A percentile compares a stretch with the other conserved stretches of the same genome.
Evolutionary conservation across 2,888 invertebrate species (phyloP).

Genomic region (Limenitis camilla): DNA sequence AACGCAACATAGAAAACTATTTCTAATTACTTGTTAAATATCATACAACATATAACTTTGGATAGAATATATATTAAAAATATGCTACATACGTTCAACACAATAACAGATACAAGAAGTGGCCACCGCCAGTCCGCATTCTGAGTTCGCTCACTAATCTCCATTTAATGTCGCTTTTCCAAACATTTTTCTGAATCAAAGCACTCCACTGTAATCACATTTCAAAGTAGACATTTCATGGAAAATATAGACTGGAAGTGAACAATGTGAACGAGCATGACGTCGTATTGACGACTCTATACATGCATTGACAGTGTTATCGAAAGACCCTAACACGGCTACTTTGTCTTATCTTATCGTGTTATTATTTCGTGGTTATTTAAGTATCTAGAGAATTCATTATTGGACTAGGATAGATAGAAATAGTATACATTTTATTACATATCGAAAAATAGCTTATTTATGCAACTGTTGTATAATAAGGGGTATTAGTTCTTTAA

Average conservation of each 20-base stretch:
- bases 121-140: conserved; percentile 60
- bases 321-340: conserved; percentile 49
- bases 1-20: too few species aligned
- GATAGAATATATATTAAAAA: neutral
- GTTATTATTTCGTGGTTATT: conserved; percentile 31
- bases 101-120: conserved; percentile 51
- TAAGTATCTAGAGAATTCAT: conserved; percentile 8
- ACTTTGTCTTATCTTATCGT: conserved; percentile 69
- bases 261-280: conserved; percentile 31
- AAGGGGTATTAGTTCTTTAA: too few species aligned
- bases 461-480: too few species aligned
- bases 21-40: too few species aligned
- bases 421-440: neutral
- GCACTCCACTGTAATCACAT: conserved; percentile 23
- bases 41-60: neutral
- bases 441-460: neutral
- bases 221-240: conserved; percentile 17
- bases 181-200: conserved; percentile 14
- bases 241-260: conserved; percentile 13
- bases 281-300: conserved; percentile 57
- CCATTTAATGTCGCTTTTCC: conserved; percentile 48
- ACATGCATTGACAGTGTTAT: conserved; percentile 55
- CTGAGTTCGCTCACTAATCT: conserved; percentile 43
- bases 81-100: conserved; percentile 55
- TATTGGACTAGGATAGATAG: neutral